These are phyloP conservation scores for Podocnemis expansa DNA, from an alignment of 2,113 vertebrate species.

Conservation along the genomic window DNA sequence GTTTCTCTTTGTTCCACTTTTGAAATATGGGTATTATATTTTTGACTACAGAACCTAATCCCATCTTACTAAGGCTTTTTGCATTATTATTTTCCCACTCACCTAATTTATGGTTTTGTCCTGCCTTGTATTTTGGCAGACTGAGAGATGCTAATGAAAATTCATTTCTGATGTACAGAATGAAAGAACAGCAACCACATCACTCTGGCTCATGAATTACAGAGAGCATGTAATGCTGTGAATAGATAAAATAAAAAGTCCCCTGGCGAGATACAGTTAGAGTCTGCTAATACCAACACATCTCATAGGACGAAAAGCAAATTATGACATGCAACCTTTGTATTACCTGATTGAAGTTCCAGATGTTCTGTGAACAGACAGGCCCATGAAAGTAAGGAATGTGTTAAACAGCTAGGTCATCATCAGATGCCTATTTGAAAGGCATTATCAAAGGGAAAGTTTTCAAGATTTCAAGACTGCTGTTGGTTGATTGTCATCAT, in stretches of 20 bases:
- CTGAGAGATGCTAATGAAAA: neutral
- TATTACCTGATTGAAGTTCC: neutral
- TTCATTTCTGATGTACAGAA: neutral
- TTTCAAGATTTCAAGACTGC: neutral
- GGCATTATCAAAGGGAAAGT: neutral
- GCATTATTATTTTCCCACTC: neutral
- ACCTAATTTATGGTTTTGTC: neutral
- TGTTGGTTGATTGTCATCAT: neutral
- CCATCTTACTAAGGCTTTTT: neutral
- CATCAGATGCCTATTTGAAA: accelerated
- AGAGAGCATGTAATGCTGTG: neutral
- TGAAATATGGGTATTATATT: neutral
- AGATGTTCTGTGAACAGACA: neutral
- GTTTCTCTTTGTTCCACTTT: neutral
- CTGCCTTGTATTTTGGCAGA: neutral
- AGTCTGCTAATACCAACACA: neutral
- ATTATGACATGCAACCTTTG: neutral
- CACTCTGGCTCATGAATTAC: neutral
- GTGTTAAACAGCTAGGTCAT: neutral
- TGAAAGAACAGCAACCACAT: neutral
- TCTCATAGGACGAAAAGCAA: neutral
- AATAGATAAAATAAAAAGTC: neutral
- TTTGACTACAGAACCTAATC: neutral
- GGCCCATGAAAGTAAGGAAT: neutral
- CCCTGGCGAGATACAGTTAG: neutral